Conservation (phyloP, 2,113 vertebrate species). For the Ascaphus truei region DNA sequence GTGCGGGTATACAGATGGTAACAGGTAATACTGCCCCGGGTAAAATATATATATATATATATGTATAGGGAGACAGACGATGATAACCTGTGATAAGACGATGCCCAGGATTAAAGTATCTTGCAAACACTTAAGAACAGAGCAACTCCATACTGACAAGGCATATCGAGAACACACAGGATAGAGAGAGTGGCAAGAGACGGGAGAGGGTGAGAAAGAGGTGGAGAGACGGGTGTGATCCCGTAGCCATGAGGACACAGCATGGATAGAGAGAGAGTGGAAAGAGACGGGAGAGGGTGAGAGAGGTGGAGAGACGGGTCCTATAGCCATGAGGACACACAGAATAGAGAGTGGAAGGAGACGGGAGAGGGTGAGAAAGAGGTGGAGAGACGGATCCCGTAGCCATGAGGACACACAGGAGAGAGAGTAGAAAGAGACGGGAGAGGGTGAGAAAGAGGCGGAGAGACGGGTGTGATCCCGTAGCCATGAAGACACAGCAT, state of each 20-base stretch:
- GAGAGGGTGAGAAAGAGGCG: neutral
- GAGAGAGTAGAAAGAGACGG: neutral
- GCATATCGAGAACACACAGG: too few species aligned
- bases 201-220: neutral
- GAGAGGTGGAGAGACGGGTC: constrained; percentile 25
- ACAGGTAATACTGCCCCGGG: neutral
- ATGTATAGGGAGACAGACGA: neutral
- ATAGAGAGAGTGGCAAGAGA: neutral
- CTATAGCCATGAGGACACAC: neutral
- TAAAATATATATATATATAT: constrained; percentile 22
- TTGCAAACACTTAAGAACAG: too few species aligned
- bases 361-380: constrained; percentile 25
- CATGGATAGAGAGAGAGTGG: neutral
- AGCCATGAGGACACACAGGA: constrained; percentile 4
- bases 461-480: neutral
- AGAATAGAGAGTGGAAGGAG: too few species aligned
- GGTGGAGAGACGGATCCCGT: neutral
- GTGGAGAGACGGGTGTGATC: neutral
- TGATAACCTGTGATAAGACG: too few species aligned
- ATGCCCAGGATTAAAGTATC: too few species aligned
- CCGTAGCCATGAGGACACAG: neutral
- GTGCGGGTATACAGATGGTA: neutral
- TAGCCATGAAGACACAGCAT: too few species aligned
- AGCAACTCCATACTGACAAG: too few species aligned
- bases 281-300: constrained; percentile 38